Evolutionary conservation across 2,888 invertebrate genomes (phyloP).

Genomic region (Steinernema hermaphroditum): DNA sequence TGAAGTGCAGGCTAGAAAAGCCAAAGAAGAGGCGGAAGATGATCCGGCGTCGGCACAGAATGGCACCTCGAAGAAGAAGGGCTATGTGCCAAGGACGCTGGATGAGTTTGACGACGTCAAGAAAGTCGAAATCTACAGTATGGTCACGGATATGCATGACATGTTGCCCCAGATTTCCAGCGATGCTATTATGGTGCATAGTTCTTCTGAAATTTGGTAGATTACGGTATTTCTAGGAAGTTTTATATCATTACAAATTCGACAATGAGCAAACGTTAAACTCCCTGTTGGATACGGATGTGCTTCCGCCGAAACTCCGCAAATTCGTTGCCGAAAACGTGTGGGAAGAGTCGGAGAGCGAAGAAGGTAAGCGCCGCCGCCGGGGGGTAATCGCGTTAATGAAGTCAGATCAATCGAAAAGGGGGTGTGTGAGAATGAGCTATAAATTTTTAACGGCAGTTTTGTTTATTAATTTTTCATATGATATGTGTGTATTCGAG

Average conservation of each 20-base stretch:
- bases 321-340: not conserved
- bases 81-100: not conserved
- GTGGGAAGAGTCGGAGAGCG: constrained; percentile 3
- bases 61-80: not conserved
- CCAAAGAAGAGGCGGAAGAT: not conserved
- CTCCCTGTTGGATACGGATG: not conserved
- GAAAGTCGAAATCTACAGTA: constrained; percentile 12
- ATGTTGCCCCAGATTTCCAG: constrained; percentile 9
- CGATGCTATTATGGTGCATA: not conserved
- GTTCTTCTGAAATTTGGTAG: too few relatives aligned
- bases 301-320: not conserved
- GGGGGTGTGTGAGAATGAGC: constrained; percentile 24
- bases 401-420: constrained; percentile 10
- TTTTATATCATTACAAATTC: not conserved
- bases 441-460: constrained; percentile 26
- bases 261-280: constrained; percentile 4
- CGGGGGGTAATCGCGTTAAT: too few relatives aligned
- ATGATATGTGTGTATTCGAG: constrained; percentile 28
- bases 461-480: constrained; percentile 28
- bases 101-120: not conserved
- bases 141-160: not conserved
- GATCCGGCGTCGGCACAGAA: not conserved
- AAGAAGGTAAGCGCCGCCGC: not conserved
- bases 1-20: not conserved
- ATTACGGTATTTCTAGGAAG: not conserved